A percentile compares a stretch with the other conserved stretches of the same genome.
Conservation (phyloP, 2,113 vertebrate species). For the Pachyramphus minor region DNA sequence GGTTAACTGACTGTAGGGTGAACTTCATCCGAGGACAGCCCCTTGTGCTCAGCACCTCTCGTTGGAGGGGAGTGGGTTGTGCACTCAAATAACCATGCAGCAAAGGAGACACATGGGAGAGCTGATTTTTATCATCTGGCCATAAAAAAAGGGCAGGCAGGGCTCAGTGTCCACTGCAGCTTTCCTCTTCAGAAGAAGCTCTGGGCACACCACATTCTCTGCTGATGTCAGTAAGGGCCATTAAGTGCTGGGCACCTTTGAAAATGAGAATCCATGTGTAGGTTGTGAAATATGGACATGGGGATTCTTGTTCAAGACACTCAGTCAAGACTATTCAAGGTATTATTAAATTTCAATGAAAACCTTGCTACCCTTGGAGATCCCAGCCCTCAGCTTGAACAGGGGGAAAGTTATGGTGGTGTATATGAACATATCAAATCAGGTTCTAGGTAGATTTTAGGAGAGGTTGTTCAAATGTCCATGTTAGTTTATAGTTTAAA, state of each 20-base stretch:
- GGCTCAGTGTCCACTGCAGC: background rate
- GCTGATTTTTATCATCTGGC: background rate
- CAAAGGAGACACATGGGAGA: background rate
- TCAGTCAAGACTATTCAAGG: background rate
- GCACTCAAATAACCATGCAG: background rate
- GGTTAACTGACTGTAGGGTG: constrained; percentile 64
- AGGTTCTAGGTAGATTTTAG: background rate
- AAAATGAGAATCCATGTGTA: background rate
- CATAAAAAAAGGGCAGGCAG: background rate
- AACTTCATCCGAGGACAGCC: constrained; percentile 32
- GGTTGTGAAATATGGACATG: accelerated
- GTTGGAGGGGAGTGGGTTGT: background rate
- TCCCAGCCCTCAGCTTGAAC: accelerated
- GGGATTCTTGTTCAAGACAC: background rate
- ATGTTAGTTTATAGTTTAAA: background rate
- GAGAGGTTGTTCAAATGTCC: background rate
- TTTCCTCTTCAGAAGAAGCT: background rate
- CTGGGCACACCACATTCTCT: background rate
- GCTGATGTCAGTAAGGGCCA: background rate
- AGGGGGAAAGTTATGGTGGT: background rate
- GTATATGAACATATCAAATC: background rate
- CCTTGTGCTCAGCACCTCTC: constrained; percentile 4
- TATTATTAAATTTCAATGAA: background rate
- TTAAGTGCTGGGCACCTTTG: background rate
- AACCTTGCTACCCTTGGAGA: background rate